These are phyloP conservation scores for Oncopodura yosiiana DNA, from an alignment of 1,140 invertebrate genomes.

Conservation along the genomic window DNA sequence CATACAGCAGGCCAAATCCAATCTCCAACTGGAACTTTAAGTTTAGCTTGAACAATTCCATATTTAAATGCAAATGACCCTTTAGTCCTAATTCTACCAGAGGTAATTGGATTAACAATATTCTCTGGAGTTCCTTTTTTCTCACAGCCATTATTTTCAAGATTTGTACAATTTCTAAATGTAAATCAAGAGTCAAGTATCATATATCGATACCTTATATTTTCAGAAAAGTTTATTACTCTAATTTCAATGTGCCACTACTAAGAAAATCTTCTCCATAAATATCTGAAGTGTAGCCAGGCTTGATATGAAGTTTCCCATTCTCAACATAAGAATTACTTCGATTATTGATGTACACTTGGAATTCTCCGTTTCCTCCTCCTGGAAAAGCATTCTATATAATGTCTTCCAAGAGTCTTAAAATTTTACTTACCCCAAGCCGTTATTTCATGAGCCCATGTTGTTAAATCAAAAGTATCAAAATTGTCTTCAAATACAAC, in stretches of 20 bases:
- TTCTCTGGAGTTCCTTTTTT: neutral
- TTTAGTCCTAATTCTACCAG: slow-evolving; percentile 41
- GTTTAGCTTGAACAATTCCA: slow-evolving; percentile 43
- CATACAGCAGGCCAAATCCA: slow-evolving; percentile 62
- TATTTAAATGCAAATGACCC: slow-evolving; percentile 40
- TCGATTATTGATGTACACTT: neutral
- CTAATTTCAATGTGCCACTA: slow-evolving; percentile 35
- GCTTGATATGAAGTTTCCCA: slow-evolving; percentile 40
- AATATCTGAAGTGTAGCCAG: slow-evolving; percentile 40
- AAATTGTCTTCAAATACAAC: too few relatives aligned
- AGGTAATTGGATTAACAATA: slow-evolving; percentile 36
- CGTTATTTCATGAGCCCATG: too few relatives aligned
- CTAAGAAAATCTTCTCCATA: slow-evolving; percentile 40
- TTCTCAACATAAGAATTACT: slow-evolving; percentile 36
- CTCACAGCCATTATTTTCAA: neutral
- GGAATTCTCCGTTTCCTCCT: neutral
- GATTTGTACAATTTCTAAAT: neutral
- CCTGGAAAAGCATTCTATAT: too few relatives aligned
- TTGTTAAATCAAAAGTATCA: too few relatives aligned
- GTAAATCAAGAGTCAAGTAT: slow-evolving; percentile 19
- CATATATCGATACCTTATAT: neutral
- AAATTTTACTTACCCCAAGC: too few relatives aligned
- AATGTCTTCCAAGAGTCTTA: too few relatives aligned
- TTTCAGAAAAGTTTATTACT: neutral
- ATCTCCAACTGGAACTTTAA: slow-evolving; percentile 50